Percentiles rank a stretch among this genome's conserved stretches.
Conservation (phyloP, 2,888 invertebrate species). For the Dendrolimus pini region DNA sequence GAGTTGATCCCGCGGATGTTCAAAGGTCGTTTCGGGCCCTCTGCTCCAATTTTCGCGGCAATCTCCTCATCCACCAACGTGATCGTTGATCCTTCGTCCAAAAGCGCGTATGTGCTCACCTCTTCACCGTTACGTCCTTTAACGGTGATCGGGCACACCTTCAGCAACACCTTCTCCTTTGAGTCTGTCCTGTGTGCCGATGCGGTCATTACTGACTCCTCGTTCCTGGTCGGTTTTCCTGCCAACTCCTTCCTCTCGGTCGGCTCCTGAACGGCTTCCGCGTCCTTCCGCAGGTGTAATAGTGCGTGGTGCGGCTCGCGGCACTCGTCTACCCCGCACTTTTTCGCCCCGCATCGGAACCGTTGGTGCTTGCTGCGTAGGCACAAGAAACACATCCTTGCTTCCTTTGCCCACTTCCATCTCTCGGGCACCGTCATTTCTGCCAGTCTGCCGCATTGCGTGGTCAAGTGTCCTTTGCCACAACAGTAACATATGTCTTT, state of each 20-base stretch:
- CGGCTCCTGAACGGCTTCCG: neutral
- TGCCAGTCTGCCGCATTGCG: too few relatives aligned
- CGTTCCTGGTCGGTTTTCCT: neutral
- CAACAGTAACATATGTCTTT: too few relatives aligned
- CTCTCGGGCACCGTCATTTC: too few relatives aligned
- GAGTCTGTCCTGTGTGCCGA: neutral
- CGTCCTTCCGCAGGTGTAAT: neutral
- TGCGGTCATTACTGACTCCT: neutral
- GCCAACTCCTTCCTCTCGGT: too few relatives aligned
- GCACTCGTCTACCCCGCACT: neutral
- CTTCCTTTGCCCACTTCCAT: too few relatives aligned
- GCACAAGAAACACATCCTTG: neutral
- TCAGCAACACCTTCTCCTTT: neutral
- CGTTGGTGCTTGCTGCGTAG: neutral
- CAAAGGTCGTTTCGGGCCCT: slow-evolving; percentile 2
- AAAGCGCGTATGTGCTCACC: slow-evolving; percentile 5
- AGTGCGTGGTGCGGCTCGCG: neutral
- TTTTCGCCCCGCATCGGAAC: neutral
- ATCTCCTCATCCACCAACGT: slow-evolving; percentile 5
- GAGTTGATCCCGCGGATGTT: slow-evolving; percentile 2
- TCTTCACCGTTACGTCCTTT: slow-evolving; percentile 5
- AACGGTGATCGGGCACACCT: slow-evolving; percentile 5
- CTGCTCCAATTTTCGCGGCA: slow-evolving; percentile 3
- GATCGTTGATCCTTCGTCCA: slow-evolving; percentile 11
- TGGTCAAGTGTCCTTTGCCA: too few relatives aligned